Percentiles rank a stretch among this genome's conserved stretches.
Conservation (phyloP, 1,140 invertebrate genomes). For the Uloborus diversus region DNA sequence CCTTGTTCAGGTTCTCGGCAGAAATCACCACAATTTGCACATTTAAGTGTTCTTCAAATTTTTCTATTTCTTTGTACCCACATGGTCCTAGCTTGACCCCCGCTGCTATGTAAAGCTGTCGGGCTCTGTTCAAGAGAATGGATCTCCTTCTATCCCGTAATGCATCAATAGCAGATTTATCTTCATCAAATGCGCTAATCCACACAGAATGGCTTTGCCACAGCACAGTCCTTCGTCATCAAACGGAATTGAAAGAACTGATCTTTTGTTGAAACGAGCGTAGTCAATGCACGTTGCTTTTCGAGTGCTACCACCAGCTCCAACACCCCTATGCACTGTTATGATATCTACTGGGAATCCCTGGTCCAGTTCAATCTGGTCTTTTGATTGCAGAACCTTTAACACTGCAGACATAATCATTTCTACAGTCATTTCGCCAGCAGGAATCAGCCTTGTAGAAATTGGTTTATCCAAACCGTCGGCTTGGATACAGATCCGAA, state of each 20-base stretch:
- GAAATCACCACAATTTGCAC: not conserved
- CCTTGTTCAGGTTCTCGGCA: not conserved
- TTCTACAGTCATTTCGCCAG: not conserved
- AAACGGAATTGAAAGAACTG: not conserved
- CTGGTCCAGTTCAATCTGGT: not conserved
- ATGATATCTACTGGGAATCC: not conserved
- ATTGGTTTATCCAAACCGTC: too few relatives aligned
- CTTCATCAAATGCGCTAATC: not conserved
- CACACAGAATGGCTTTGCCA: not conserved
- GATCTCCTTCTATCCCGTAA: not conserved
- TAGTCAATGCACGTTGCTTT: not conserved
- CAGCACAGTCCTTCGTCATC: not conserved
- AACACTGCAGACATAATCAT: not conserved
- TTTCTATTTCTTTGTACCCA: not conserved
- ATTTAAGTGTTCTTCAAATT: not conserved
- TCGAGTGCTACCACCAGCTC: not conserved
- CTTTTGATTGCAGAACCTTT: not conserved
- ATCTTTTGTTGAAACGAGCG: not conserved
- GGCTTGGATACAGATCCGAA: not conserved
- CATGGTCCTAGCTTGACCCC: not conserved
- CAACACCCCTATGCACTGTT: not conserved
- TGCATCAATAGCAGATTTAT: not conserved
- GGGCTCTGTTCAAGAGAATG: not conserved
- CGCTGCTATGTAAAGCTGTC: not conserved
- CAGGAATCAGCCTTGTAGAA: not conserved